These are phyloP conservation scores for Neoascia interrupta DNA, from an alignment of 2,888 invertebrate genomes.

Conservation along the genomic window DNA sequence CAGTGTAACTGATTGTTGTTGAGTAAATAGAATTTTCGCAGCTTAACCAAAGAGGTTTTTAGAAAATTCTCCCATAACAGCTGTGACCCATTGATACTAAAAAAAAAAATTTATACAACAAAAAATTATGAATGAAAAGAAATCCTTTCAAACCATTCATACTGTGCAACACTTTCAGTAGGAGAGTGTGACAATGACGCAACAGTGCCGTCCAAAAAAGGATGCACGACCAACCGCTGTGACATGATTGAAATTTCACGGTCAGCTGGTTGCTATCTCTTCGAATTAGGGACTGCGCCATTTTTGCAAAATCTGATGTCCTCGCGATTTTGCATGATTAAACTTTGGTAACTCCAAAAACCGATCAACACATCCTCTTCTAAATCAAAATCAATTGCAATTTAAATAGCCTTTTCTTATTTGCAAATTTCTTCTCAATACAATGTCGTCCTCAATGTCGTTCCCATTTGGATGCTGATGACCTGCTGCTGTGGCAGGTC, in stretches of 20 bases:
- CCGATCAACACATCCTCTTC: background rate
- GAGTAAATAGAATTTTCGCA: conserved; percentile 59
- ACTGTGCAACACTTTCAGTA: conserved; percentile 46
- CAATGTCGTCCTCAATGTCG: background rate
- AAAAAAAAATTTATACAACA: background rate
- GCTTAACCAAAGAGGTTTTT: conserved; percentile 12
- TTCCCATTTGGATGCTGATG: background rate
- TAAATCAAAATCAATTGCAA: conserved; percentile 24
- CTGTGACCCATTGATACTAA: background rate
- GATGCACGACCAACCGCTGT: conserved; percentile 52
- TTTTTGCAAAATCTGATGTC: conserved; percentile 8
- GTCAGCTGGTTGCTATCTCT: conserved; percentile 20
- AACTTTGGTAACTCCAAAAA: too few relatives aligned
- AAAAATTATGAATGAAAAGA: conserved; percentile 25
- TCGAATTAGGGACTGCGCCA: background rate
- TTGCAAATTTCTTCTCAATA: conserved; percentile 43
- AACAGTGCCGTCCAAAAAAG: conserved; percentile 29
- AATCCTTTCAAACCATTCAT: conserved; percentile 58
- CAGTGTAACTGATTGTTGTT: conserved; percentile 54
- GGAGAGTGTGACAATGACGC: conserved; percentile 58
- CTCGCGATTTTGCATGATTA: conserved; percentile 5
- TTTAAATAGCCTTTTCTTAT: conserved; percentile 51
- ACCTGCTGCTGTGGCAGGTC: conserved; percentile 46
- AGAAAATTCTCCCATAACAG: background rate
- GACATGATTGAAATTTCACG: conserved; percentile 49